phyloP scores from a whole-genome alignment of 2,113 vertebrate genomes.

The Zapornia atra region DNA sequence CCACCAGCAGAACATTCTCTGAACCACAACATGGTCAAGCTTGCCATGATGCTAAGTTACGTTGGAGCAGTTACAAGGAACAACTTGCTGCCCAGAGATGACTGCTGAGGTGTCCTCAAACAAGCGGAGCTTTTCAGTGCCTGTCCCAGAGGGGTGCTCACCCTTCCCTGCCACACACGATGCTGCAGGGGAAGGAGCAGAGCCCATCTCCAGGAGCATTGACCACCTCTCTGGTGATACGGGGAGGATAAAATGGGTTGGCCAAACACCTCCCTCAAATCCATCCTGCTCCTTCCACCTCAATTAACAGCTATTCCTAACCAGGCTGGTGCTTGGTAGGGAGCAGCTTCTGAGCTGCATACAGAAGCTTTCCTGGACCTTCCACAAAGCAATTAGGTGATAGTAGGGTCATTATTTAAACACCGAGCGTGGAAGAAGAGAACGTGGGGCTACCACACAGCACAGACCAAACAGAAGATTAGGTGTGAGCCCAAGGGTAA shows the following conservation, averaged over 20 bases:
- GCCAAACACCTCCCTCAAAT: neutral
- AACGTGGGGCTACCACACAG: accelerated
- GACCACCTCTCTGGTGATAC: neutral
- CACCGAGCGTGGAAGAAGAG: neutral
- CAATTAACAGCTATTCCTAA: neutral
- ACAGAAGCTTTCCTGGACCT: neutral
- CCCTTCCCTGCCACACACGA: neutral
- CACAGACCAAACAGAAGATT: neutral
- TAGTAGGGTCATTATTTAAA: neutral
- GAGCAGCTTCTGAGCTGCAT: neutral
- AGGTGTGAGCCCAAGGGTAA: neutral
- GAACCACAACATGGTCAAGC: neutral
- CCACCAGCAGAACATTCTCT: neutral
- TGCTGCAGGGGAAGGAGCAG: neutral
- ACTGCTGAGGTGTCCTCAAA: neutral
- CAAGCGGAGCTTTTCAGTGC: neutral
- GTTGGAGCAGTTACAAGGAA: neutral
- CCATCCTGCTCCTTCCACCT: neutral
- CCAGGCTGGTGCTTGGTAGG: neutral
- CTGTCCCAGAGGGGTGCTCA: neutral
- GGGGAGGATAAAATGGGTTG: neutral
- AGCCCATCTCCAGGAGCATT: neutral
- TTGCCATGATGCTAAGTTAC: accelerated
- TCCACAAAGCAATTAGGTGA: neutral
- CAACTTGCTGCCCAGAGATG: neutral